A percentile compares a stretch with the other conserved stretches of the same genome.
These are phyloP conservation scores for Gambusia affinis DNA, from an alignment of 2,113 vertebrate species.

Conservation along the genomic window DNA sequence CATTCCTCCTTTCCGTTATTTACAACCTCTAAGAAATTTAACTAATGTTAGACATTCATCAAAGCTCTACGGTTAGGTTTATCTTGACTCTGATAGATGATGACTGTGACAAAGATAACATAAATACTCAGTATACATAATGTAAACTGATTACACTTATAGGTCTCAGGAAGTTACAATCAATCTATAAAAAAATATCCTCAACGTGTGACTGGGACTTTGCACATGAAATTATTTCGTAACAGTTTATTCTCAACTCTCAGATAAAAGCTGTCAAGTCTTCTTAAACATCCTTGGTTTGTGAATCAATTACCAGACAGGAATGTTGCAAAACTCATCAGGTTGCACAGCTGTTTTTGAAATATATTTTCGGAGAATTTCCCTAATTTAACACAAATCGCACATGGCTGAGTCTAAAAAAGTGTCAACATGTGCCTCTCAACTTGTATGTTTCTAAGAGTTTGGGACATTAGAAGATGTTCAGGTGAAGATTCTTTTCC, in stretches of 20 bases:
- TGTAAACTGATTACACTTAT: not conserved
- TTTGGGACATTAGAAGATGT: constrained; percentile 13
- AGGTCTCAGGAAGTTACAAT: not conserved
- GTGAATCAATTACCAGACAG: constrained; percentile 26
- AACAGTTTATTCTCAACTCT: constrained; percentile 29
- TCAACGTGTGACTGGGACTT: constrained; percentile 7
- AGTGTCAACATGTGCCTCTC: not conserved
- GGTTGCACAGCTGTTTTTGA: constrained; percentile 30
- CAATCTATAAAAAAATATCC: not conserved
- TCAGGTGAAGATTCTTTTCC: constrained; percentile 3
- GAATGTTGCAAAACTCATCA: constrained; percentile 26
- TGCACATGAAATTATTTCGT: not conserved
- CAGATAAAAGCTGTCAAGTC: constrained; percentile 21
- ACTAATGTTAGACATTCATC: constrained; percentile 8
- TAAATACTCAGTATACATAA: not conserved
- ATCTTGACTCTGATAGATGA: too few species aligned
- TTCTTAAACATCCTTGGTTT: constrained; percentile 21
- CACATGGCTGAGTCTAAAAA: not conserved
- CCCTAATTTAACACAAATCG: not conserved
- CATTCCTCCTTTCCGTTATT: constrained; percentile 5
- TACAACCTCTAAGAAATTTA: constrained; percentile 16
- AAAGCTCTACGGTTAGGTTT: not conserved
- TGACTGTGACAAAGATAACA: too few species aligned
- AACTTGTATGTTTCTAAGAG: constrained; percentile 3
- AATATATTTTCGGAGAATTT: not conserved